Conservation (phyloP, 2,113 vertebrate species). For the Aplodontia rufa region DNA sequence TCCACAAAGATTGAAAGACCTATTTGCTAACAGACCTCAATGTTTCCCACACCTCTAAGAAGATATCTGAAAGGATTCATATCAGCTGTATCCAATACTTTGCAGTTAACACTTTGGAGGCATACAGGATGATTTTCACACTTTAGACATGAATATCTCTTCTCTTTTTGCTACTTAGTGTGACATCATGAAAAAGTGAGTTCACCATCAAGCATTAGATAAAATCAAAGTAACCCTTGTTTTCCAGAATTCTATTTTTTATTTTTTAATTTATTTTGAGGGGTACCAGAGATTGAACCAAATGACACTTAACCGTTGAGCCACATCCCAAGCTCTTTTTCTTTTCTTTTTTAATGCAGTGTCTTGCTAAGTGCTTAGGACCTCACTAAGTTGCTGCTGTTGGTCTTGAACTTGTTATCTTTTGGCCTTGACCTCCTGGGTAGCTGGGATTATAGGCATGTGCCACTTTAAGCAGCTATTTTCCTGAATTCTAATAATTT, state of each 20-base stretch:
- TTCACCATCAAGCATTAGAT: background rate
- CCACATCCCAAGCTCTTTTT: too few species aligned
- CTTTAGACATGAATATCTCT: rapidly evolving
- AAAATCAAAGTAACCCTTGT: background rate
- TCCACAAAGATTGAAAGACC: background rate
- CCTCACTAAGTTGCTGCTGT: too few species aligned
- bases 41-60: rapidly evolving
- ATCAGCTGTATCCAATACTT: background rate
- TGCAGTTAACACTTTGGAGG: background rate
- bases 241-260: background rate
- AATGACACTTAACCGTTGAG: too few species aligned
- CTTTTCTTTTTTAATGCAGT: too few species aligned
- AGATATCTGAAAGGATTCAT: background rate
- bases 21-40: background rate
- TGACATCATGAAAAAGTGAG: background rate
- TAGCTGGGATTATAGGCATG: too few species aligned
- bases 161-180: background rate
- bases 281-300: too few species aligned
- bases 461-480: too few species aligned
- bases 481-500: background rate
- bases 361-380: too few species aligned
- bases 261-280: too few species aligned
- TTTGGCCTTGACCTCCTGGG: too few species aligned
- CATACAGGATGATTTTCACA: background rate
- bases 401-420: too few species aligned